Evolutionary conservation across 2,113 vertebrate species (phyloP).

Genomic region (Salvelinus sp.): DNA sequence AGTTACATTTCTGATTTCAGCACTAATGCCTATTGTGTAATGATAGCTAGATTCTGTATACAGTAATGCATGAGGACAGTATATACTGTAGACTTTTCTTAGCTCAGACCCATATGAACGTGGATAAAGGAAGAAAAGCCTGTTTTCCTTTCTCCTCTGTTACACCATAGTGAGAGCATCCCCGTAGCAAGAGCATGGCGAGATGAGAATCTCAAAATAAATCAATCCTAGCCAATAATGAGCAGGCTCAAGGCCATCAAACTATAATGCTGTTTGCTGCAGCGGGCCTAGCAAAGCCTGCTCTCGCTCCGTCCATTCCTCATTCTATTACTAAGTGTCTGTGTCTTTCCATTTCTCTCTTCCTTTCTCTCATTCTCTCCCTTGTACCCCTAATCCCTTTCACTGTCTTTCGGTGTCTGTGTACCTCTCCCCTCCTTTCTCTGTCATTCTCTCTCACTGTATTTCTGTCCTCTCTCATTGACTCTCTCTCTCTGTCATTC

Average conservation of each 20-base stretch:
- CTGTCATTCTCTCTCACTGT: not conserved
- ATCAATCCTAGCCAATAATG: not conserved
- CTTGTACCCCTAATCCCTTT: not conserved
- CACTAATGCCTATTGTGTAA: no score
- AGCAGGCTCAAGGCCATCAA: not conserved
- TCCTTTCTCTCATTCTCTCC: constrained; percentile 4
- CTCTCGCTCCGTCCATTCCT: not conserved
- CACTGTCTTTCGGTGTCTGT: not conserved
- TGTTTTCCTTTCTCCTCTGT: no score
- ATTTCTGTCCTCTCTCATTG: not conserved
- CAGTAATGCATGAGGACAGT: no score
- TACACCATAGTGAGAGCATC: no score
- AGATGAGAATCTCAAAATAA: not conserved
- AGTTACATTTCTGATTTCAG: no score
- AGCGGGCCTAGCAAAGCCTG: not conserved
- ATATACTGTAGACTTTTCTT: no score
- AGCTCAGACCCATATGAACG: no score
- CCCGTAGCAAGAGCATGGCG: not conserved
- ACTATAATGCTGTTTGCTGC: not conserved
- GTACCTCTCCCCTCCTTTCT: not conserved
- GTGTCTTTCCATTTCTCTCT: constrained; percentile 7
- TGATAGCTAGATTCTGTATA: no score
- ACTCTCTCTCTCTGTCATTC: no score
- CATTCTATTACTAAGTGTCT: not conserved
- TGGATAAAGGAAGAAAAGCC: no score